A percentile compares a stretch with the other conserved stretches of the same genome.
Evolutionary conservation across 2,797 vertebrate species (phyloP).

Genomic region (Gymnopithys bicolor): DNA sequence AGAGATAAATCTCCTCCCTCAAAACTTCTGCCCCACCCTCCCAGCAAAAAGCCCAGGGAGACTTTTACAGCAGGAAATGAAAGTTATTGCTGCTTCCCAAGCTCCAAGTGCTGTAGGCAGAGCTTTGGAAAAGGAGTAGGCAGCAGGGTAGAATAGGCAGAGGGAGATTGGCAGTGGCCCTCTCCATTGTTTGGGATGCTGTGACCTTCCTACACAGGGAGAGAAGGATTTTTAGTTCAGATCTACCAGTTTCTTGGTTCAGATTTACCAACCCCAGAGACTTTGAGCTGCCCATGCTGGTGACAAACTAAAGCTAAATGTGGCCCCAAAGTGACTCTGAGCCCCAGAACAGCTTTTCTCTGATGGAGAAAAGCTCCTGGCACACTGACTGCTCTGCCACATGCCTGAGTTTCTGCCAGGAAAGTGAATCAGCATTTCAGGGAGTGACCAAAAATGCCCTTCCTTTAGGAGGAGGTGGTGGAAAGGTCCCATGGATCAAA

Average conservation of each 20-base stretch:
- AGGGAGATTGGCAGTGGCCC: background rate
- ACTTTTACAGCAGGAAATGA: background rate
- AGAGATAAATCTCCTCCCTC: background rate
- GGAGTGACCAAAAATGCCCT: slow-evolving; percentile 42
- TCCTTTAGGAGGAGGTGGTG: slow-evolving; percentile 19
- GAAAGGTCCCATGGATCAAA: background rate
- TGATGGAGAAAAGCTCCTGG: background rate
- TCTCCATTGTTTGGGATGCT: background rate
- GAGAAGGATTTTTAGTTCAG: background rate
- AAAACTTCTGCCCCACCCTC: background rate
- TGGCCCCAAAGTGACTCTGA: background rate
- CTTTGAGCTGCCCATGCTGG: background rate
- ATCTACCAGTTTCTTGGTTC: background rate
- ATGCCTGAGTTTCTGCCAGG: slow-evolving; percentile 22
- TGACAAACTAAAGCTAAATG: background rate
- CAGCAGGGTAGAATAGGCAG: background rate
- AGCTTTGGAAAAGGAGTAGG: background rate
- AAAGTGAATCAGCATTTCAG: slow-evolving; percentile 27
- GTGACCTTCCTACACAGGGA: background rate
- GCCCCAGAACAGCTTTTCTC: background rate
- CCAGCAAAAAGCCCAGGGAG: background rate
- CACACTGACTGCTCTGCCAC: background rate
- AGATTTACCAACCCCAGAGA: background rate
- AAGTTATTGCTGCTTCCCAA: background rate
- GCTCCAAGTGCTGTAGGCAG: background rate